Conservation (phyloP, 2,113 vertebrate genomes). For the Origma solitaria region DNA sequence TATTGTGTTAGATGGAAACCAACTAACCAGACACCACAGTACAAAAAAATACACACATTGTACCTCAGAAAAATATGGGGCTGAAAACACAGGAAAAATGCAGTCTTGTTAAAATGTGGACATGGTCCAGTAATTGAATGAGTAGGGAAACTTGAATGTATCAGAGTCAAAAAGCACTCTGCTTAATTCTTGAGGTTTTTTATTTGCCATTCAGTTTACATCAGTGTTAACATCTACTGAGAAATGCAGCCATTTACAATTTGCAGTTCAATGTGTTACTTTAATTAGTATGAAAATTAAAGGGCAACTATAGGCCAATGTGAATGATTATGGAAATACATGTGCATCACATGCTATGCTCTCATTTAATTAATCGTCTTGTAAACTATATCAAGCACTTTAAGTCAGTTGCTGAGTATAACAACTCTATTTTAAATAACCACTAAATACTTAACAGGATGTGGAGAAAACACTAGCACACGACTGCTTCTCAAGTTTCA, state of each 20-base stretch:
- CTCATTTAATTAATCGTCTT: slow-evolving; percentile 79
- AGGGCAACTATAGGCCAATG: slow-evolving; percentile 73
- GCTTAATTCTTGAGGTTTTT: slow-evolving; percentile 61
- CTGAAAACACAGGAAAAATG: slow-evolving; percentile 32
- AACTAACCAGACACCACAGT: slow-evolving; percentile 59
- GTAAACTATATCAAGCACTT: slow-evolving; percentile 74
- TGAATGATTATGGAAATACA: slow-evolving; percentile 78
- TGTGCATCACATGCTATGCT: slow-evolving; percentile 74
- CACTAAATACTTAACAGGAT: slow-evolving; percentile 77
- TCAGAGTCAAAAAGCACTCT: slow-evolving; percentile 60
- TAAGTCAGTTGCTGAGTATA: slow-evolving; percentile 71
- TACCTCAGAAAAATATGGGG: slow-evolving; percentile 59
- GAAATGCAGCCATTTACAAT: slow-evolving; percentile 68
- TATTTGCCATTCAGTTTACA: slow-evolving; percentile 60
- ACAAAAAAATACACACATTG: slow-evolving; percentile 50
- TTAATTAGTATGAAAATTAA: slow-evolving; percentile 81
- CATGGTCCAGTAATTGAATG: slow-evolving; percentile 63
- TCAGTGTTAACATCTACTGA: slow-evolving; percentile 66
- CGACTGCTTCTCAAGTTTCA: slow-evolving; percentile 74
- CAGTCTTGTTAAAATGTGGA: slow-evolving; percentile 68
- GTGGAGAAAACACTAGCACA: slow-evolving; percentile 64
- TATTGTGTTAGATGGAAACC: slow-evolving; percentile 66
- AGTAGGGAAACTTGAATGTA: slow-evolving; percentile 61
- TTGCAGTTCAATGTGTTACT: slow-evolving; percentile 72
- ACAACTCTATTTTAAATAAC: slow-evolving; percentile 76